Percentiles rank a stretch among this genome's conserved stretches.
Evolutionary conservation across 2,113 vertebrate species (phyloP).

Genomic region (Colaptes auratus): DNA sequence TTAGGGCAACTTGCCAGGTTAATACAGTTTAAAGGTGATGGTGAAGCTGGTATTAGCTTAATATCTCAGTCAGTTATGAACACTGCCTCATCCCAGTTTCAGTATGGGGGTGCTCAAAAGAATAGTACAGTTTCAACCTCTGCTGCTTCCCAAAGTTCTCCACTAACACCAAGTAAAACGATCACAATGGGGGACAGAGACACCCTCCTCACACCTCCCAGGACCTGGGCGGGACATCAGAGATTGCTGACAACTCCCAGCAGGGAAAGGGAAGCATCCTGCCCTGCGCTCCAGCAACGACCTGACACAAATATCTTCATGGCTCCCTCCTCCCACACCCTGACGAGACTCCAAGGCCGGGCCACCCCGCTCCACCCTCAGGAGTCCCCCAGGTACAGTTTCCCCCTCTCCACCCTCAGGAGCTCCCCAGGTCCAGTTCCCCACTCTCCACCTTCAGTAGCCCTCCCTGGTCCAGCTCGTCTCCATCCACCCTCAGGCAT

Average conservation of each 20-base stretch:
- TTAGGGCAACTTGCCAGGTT: accelerated
- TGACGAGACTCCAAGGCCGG: too few species aligned
- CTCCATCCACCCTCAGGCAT: background rate
- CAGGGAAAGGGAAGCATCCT: background rate
- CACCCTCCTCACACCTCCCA: background rate
- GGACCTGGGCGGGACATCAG: background rate
- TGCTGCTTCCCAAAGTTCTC: background rate
- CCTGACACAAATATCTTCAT: background rate
- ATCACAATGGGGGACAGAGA: background rate
- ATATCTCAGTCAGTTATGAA: background rate
- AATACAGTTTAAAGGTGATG: background rate
- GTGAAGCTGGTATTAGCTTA: accelerated
- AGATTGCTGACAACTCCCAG: background rate
- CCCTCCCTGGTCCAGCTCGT: too few species aligned
- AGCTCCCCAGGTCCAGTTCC: background rate
- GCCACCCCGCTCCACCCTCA: too few species aligned
- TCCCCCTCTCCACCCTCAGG: too few species aligned
- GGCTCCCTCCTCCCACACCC: background rate
- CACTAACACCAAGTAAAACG: accelerated
- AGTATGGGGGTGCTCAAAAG: accelerated
- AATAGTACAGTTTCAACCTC: background rate
- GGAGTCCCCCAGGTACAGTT: too few species aligned
- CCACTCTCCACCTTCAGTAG: background rate
- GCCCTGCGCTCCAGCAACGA: background rate
- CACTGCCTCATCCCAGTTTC: background rate